Percentiles rank a stretch among this genome's conserved stretches.
Conservation (phyloP, 2,888 invertebrate species). For the Yponomeuta malinellus region DNA sequence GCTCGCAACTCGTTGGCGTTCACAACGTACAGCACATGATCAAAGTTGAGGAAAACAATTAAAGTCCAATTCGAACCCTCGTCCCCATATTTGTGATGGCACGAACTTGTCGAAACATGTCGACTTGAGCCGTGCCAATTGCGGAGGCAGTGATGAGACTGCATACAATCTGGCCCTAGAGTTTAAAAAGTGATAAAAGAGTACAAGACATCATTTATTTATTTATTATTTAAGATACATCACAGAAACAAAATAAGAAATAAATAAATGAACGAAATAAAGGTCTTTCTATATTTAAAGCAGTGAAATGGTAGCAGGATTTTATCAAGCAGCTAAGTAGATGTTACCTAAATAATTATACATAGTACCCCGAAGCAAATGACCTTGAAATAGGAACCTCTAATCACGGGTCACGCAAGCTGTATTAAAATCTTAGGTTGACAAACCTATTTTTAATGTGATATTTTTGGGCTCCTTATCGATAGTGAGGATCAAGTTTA, state of each 20-base stretch:
- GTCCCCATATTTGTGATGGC: slow-evolving; percentile 2
- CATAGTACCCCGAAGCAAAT: background rate
- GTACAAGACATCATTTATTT: no score
- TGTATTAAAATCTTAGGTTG: background rate
- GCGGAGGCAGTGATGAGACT: background rate
- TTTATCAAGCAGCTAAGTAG: no score
- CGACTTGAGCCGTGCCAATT: background rate
- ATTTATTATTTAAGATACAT: no score
- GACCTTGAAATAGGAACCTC: background rate
- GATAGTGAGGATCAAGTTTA: background rate
- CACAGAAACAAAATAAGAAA: no score
- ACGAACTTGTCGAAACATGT: slow-evolving; percentile 1
- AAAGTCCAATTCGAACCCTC: background rate
- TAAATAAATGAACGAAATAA: no score
- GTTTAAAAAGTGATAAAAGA: no score
- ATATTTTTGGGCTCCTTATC: background rate
- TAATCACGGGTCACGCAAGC: background rate
- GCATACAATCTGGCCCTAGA: background rate
- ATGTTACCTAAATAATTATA: background rate
- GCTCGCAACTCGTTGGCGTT: background rate
- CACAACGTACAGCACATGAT: background rate
- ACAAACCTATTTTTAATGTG: background rate
- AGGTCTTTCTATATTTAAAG: no score
- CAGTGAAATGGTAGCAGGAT: no score
- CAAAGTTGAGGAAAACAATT: slow-evolving; percentile 7